Base-by-base conservation (phyloP, 2,888 invertebrate genomes). In the Mesochorus sp. region DNA sequence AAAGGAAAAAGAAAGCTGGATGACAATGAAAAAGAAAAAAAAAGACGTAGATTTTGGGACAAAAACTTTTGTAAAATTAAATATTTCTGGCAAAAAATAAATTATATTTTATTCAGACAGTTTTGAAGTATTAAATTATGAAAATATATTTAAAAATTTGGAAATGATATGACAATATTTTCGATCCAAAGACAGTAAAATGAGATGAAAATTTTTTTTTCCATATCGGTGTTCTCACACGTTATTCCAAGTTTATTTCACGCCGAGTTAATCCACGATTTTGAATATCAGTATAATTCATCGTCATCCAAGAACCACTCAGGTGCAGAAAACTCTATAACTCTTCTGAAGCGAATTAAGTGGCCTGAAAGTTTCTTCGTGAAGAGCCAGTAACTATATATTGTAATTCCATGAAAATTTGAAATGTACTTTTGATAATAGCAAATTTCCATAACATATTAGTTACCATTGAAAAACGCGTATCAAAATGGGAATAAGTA, bases 231-330 rank as follows among this genome's bases (percentile, higher is more conserved):
- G 26, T 70, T 39, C n/a, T 73, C 80, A 82, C 76, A 80, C 12
- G 6, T 42, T 57, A 39, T 14, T 12, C 39, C 39, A 14, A 12
- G 81, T 84, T 87, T 83, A 85, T 86, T 88, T 88, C 85, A 86
- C 80, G 85, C 81, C 76, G 53, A 80, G 82, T 87, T 85, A 83
- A 84, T 76, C 80, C 64, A 81, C 59, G 76, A 82, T 82, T 84
- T 82, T 73, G 70, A 82, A 81, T 82, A 85, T 82, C 82, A 71
- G 71, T 64, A 79, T 84, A 85, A 88, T 87, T 87, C 86, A 87
- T 87, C 67, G 84, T 70, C 61, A 4, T 26, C 12, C 2, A 14
- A 34, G 17, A 44, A 49, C 14, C 12, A 26, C 17, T 28, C 17
- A 37, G 37, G 26, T 24, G 31, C 10, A 12, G 6, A 2, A 3